Evolutionary conservation across 2,888 invertebrate species (phyloP).

Genomic region (Pilophorus perplexus): DNA sequence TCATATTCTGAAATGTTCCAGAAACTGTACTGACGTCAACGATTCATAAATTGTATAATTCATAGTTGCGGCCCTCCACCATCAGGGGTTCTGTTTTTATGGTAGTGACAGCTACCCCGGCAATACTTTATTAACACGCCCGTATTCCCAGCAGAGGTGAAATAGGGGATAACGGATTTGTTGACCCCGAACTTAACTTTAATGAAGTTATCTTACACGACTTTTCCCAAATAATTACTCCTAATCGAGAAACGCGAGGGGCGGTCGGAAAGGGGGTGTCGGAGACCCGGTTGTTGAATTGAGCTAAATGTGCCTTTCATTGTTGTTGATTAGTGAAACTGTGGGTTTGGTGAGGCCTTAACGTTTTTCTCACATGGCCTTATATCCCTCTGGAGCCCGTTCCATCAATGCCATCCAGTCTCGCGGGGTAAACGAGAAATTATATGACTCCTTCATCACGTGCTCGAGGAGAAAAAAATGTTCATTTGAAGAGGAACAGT

Average conservation of each 20-base stretch:
- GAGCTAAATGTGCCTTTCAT: conserved; percentile 36
- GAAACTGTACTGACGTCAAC: too few species aligned
- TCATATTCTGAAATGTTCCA: too few species aligned
- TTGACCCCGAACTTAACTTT: conserved; percentile 25
- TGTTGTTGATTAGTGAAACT: conserved; percentile 28
- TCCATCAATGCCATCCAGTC: conserved; percentile 18
- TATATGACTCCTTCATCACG: conserved; percentile 27
- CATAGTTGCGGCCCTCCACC: too few species aligned
- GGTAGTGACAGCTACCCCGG: too few species aligned
- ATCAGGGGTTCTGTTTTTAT: too few species aligned
- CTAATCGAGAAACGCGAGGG: neutral
- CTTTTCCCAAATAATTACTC: conserved; percentile 25
- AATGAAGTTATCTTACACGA: conserved; percentile 32
- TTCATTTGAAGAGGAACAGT: neutral
- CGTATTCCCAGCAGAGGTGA: too few species aligned
- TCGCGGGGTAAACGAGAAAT: conserved; percentile 23
- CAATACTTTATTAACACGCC: too few species aligned
- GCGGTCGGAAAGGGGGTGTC: neutral
- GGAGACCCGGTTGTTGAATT: conserved; percentile 15
- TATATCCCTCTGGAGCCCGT: conserved; percentile 10
- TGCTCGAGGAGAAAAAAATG: conserved; percentile 21
- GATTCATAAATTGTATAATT: too few species aligned
- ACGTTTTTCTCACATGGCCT: conserved; percentile 22
- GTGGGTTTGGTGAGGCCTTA: neutral
- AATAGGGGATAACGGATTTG: too few species aligned